Evolutionary conservation across 2,113 vertebrate species (phyloP).

Genomic region (Setophaga kirtlandii): DNA sequence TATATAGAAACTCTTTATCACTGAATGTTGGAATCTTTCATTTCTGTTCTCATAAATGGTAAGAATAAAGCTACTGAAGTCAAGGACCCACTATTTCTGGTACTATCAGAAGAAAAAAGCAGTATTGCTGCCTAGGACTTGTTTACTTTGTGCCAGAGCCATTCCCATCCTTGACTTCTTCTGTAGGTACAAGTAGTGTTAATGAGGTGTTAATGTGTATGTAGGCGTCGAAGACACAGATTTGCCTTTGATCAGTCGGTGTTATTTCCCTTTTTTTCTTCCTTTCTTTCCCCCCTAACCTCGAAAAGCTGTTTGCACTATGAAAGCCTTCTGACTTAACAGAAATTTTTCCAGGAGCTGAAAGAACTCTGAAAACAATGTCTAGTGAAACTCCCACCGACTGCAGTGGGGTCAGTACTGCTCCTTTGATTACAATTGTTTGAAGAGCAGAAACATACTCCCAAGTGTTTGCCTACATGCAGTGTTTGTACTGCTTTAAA

Average conservation of each 20-base stretch:
- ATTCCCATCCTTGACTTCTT: neutral
- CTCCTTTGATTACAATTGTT: constrained; percentile 50
- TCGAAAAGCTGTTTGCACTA: constrained; percentile 4
- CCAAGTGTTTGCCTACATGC: neutral
- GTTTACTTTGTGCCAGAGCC: neutral
- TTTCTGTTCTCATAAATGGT: neutral
- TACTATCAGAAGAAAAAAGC: neutral
- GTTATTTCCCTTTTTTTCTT: neutral
- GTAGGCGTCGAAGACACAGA: neutral
- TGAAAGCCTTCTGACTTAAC: constrained; percentile 32
- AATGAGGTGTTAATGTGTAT: constrained; percentile 28
- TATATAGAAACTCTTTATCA: neutral
- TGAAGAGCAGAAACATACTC: constrained; percentile 38
- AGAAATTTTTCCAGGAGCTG: constrained; percentile 35
- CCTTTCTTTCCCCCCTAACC: neutral
- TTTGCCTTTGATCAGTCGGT: neutral
- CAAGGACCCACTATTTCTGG: neutral
- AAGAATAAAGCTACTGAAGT: neutral
- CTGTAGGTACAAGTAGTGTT: neutral
- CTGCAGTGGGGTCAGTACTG: constrained; percentile 15
- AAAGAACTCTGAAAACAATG: constrained; percentile 45
- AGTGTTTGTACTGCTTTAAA: constrained; percentile 13
- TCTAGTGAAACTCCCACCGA: neutral
- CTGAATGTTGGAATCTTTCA: neutral
- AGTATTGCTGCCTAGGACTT: neutral